Percentiles rank a stretch among this genome's conserved stretches.
Conservation (phyloP, 2,888 invertebrate species). For the Ariolimax columbianus region DNA sequence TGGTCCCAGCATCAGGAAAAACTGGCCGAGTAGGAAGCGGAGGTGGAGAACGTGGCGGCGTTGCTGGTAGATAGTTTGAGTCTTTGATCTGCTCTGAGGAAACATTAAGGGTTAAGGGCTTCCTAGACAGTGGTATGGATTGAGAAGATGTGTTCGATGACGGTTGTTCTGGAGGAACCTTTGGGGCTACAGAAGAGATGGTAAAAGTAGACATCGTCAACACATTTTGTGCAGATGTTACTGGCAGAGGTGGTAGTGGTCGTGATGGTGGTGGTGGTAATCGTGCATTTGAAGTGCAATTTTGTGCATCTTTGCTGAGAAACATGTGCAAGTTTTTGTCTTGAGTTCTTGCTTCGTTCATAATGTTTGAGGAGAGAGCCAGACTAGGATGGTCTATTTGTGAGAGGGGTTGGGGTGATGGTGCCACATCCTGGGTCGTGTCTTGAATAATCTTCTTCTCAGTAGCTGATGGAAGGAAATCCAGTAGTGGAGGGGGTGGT, state of each 20-base stretch:
- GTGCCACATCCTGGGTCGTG: neutral
- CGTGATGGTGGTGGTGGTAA: constrained; percentile 8
- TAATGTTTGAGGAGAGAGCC: neutral
- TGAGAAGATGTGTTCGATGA: neutral
- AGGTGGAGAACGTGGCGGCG: constrained; percentile 25
- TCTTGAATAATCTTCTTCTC: neutral
- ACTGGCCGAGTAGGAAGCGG: constrained; percentile 4
- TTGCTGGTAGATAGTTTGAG: neutral
- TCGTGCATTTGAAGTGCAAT: neutral
- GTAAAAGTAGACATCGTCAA: neutral
- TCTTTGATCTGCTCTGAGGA: neutral
- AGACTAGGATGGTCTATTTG: neutral
- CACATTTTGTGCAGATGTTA: neutral
- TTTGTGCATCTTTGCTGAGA: neutral
- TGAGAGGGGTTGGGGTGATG: neutral
- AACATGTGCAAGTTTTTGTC: neutral
- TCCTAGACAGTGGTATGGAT: neutral
- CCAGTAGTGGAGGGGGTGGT: constrained; percentile 35
- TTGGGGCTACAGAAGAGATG: no score
- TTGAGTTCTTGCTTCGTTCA: neutral
- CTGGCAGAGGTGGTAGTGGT: constrained; percentile 16
- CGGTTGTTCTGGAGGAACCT: neutral
- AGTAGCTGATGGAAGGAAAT: constrained; percentile 6
- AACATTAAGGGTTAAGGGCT: neutral
- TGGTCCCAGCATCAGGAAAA: neutral